Base-by-base conservation (phyloP, 37 sponge, comb jelly and placozoan species). In the Diacarnus erythraeanus region DNA sequence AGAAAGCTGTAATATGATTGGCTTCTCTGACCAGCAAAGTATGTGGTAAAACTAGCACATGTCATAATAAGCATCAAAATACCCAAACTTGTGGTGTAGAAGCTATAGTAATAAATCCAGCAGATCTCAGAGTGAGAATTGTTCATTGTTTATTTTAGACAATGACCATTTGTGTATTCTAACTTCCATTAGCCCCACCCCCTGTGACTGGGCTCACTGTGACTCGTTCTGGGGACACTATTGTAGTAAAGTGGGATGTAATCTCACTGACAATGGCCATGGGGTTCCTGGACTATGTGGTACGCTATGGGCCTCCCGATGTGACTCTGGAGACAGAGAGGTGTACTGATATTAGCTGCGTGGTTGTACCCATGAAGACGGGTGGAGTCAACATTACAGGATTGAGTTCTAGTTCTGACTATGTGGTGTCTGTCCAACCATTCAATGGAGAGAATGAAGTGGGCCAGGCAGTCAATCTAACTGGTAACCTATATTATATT, bases 221-320 rank as follows among this genome's bases (percentile, higher is more conserved):
- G 12, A 54, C 74, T 21, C 74, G 74, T 36, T 38, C 35, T 30
- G 74, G 56, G 15, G 33, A 10, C 12, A n/a, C 1, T 0, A 58
- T 78, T 23, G 38, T 5, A 26, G 35, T 87, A 3, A 42, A 31
- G 8, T 87, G 88, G 88, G 22, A 36, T 5, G 47, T 36, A 20
- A 60, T 43, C 9, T 43, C 69, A 38, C 76, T 75, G 30, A 42
- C 59, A 30, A 63, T 44, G 60, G 88, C 77, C 20, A 57, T 38
- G 41, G 88, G 88, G 8, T 60, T 51, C 64, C 30, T 81, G 12
- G 20, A 15, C n/a, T 81, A 70, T 63, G n/a, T 27, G 25, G 56
- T 87, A 26, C 58, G n/a, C 37, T 76, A 60, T 38, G 56, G 38
- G 29, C 42, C 64, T 15, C 3, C 57, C 39, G n/a, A n/a, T n/a